A percentile compares a stretch with the other conserved stretches of the same genome.
These are phyloP conservation scores for Venturia canescens DNA, from an alignment of 1,140 invertebrate genomes.

Conservation along the genomic window DNA sequence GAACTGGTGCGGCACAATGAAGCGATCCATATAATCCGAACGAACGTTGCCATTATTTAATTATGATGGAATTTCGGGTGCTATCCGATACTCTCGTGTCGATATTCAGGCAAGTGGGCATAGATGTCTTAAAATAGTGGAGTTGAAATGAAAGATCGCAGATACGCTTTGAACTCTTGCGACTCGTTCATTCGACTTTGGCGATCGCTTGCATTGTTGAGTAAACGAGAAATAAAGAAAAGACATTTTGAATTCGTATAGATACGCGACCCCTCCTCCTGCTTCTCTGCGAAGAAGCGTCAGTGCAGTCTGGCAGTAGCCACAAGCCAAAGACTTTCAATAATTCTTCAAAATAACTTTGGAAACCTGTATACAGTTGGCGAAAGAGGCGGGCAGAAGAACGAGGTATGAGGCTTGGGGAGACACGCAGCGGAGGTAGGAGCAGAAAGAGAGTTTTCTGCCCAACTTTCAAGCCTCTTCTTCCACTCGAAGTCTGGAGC, in stretches of 20 bases:
- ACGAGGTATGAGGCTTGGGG: slow-evolving; percentile 38
- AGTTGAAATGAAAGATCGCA: too few relatives aligned
- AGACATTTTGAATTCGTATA: background rate
- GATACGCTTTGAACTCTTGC: background rate
- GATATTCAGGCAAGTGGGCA: background rate
- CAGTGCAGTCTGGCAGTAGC: slow-evolving; percentile 19
- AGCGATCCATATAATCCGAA: background rate
- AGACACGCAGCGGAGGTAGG: slow-evolving; percentile 2
- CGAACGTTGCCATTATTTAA: background rate
- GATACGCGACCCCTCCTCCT: slow-evolving; percentile 31
- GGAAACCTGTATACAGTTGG: slow-evolving; percentile 47
- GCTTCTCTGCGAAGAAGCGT: background rate
- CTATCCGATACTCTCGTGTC: background rate
- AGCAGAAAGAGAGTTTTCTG: slow-evolving; percentile 52
- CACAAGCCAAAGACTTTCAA: slow-evolving; percentile 58
- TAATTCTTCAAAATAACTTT: slow-evolving; percentile 70
- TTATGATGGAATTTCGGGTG: background rate
- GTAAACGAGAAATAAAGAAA: background rate
- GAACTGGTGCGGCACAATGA: background rate
- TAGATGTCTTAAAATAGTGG: too few relatives aligned
- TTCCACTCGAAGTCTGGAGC: slow-evolving; percentile 23
- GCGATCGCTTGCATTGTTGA: background rate
- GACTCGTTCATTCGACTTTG: background rate
- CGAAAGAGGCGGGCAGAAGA: slow-evolving; percentile 44
- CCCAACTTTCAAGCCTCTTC: slow-evolving; percentile 42